These are phyloP conservation scores for Beris morrisii DNA, from an alignment of 2,888 invertebrate species.

Conservation along the genomic window DNA sequence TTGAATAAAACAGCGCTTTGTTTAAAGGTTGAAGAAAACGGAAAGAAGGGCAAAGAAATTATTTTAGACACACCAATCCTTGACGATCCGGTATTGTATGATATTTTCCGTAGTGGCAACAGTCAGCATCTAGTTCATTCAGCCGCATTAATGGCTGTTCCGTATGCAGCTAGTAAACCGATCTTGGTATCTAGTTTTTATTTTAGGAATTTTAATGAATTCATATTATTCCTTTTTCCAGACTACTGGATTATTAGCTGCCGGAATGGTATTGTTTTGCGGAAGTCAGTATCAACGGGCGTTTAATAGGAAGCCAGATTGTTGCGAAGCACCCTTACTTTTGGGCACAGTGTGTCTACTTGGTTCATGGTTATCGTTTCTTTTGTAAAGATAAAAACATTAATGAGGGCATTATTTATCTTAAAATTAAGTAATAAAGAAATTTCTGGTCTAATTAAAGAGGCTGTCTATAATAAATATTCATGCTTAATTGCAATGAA, in stretches of 20 bases:
- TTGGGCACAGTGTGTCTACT: constrained; percentile 13
- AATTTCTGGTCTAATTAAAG: too few relatives aligned
- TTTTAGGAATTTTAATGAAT: neutral
- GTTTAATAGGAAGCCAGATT: constrained; percentile 19
- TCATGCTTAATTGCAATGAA: too few relatives aligned
- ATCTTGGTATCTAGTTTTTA: constrained; percentile 7
- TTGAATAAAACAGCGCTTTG: too few relatives aligned
- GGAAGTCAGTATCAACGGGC: constrained; percentile 21
- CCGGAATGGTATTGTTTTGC: constrained; percentile 19
- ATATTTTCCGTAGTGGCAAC: constrained; percentile 8
- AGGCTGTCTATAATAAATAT: too few relatives aligned
- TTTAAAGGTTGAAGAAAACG: neutral
- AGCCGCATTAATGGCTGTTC: constrained; percentile 21
- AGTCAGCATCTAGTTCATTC: constrained; percentile 29
- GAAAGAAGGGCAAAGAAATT: neutral
- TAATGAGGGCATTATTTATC: too few relatives aligned
- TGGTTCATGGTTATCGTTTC: constrained; percentile 18
- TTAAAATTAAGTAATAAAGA: too few relatives aligned
- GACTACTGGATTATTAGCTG: constrained; percentile 14
- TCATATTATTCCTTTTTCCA: neutral
- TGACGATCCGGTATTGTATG: neutral
- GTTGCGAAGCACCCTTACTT: constrained; percentile 9
- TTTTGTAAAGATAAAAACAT: neutral
- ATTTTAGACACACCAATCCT: neutral
- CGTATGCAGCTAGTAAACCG: constrained; percentile 18